phyloP scores from a whole-genome alignment of 2,888 invertebrate genomes.

The Entomobrya multifasciata region DNA sequence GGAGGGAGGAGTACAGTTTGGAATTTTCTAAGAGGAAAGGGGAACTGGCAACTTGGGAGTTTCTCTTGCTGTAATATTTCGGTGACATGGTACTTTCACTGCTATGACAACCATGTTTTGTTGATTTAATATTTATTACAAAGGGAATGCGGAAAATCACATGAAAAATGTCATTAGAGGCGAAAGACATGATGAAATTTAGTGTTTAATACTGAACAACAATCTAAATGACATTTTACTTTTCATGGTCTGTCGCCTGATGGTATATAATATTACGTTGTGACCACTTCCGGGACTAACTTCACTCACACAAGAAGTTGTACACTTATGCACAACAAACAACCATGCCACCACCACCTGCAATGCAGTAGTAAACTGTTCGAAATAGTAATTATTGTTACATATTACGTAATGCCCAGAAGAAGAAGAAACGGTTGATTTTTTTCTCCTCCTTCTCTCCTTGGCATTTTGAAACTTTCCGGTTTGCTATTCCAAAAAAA shows the following conservation, averaged over 20 bases:
- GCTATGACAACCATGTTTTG: constrained; percentile 21
- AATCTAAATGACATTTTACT: constrained; percentile 25
- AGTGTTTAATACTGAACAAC: constrained; percentile 38
- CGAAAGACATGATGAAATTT: constrained; percentile 17
- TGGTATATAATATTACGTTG: neutral
- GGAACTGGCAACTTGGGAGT: constrained; percentile 31
- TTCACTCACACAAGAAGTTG: neutral
- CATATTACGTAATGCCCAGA: constrained; percentile 5
- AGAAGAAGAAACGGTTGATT: constrained; percentile 16
- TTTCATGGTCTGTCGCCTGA: neutral
- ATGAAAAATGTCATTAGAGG: constrained; percentile 28
- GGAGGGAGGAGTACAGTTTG: neutral
- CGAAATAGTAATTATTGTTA: constrained; percentile 10
- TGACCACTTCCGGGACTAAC: neutral
- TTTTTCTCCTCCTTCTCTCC: neutral
- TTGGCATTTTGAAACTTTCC: neutral
- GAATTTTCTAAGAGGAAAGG: too few relatives aligned
- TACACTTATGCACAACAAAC: neutral
- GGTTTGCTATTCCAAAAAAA: constrained; percentile 16
- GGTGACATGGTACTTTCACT: neutral
- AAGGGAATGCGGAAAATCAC: constrained; percentile 40
- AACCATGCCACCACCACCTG: constrained; percentile 3
- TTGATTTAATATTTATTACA: constrained; percentile 42
- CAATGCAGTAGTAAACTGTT: constrained; percentile 34
- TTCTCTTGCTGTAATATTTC: constrained; percentile 1